Evolutionary conservation across 2,888 invertebrate species (phyloP).

Genomic region (Dryococelus australis): DNA sequence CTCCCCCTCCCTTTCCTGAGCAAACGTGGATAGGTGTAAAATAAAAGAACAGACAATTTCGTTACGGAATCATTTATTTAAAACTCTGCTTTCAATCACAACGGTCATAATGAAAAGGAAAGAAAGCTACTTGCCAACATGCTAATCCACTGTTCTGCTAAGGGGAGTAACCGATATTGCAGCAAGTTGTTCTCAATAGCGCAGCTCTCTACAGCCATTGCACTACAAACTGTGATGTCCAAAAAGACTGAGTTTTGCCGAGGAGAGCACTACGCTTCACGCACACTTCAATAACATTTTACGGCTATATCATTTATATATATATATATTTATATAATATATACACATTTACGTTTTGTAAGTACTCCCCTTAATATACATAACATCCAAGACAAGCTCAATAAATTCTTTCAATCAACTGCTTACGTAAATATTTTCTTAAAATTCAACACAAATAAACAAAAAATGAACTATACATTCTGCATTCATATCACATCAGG

Average conservation of each 20-base stretch:
- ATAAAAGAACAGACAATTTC: neutral
- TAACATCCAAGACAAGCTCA: constrained; percentile 27
- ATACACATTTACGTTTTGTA: neutral
- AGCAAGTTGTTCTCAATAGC: neutral
- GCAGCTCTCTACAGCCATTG: neutral
- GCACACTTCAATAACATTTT: constrained; percentile 16
- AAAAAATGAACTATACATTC: constrained; percentile 33
- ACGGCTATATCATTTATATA: neutral
- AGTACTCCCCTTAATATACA: constrained; percentile 19
- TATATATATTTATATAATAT: neutral
- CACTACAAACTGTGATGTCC: neutral
- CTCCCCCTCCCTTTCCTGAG: too few relatives aligned
- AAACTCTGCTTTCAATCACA: constrained; percentile 26
- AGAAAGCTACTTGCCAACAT: constrained; percentile 8
- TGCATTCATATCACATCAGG: constrained; percentile 40
- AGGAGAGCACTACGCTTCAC: constrained; percentile 7
- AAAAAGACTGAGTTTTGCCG: constrained; percentile 6
- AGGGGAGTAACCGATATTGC: neutral
- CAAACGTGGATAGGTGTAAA: too few relatives aligned
- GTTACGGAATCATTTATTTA: constrained; percentile 28
- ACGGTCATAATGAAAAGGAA: constrained; percentile 20
- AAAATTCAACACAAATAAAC: constrained; percentile 42
- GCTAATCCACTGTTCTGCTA: neutral
- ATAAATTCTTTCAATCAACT: constrained; percentile 37
- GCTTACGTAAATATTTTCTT: constrained; percentile 41